Evolutionary conservation across 2,888 invertebrate genomes (phyloP).

Genomic region (Lapara coniferarum): DNA sequence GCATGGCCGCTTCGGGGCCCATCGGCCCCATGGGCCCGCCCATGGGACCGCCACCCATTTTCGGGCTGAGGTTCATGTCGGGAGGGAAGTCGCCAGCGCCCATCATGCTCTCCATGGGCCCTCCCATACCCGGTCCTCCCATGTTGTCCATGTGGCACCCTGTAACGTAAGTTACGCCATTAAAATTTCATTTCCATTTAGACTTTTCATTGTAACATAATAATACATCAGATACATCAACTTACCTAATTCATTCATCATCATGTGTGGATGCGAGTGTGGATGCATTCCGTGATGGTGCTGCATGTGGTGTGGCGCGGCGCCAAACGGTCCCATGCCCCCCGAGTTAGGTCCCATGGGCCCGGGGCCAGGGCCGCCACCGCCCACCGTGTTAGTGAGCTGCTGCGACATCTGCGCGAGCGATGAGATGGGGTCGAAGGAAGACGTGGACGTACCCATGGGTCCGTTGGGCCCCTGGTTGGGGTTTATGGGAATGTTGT

Average conservation of each 20-base stretch:
- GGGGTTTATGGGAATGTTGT: slow-evolving; percentile 77
- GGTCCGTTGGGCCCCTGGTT: slow-evolving; percentile 82
- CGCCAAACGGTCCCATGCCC: slow-evolving; percentile 71
- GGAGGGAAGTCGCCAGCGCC: slow-evolving; percentile 78
- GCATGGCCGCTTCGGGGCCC: slow-evolving; percentile 84
- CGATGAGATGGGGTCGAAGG: slow-evolving; percentile 97
- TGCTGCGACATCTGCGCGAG: slow-evolving; percentile 98
- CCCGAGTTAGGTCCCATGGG: slow-evolving; percentile 69
- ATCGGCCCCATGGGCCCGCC: slow-evolving; percentile 80
- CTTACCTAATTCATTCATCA: slow-evolving; percentile 81
- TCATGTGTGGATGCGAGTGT: slow-evolving; percentile 78
- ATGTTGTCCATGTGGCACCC: slow-evolving; percentile 82
- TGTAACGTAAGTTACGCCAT: slow-evolving; percentile 37
- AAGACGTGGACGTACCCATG: slow-evolving; percentile 80
- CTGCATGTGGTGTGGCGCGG: slow-evolving; percentile 76
- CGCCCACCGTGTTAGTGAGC: slow-evolving; percentile 89
- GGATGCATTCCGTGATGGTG: slow-evolving; percentile 79
- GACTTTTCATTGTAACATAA: neutral
- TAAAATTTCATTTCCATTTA: neutral
- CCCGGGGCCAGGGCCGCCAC: slow-evolving; percentile 65
- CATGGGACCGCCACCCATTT: slow-evolving; percentile 84
- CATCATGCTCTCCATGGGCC: slow-evolving; percentile 82
- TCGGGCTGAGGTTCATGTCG: slow-evolving; percentile 86
- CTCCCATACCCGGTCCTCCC: slow-evolving; percentile 80
- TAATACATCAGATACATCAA: neutral